phyloP scores from a whole-genome alignment of 2,797 vertebrate species.

The Sciurus carolinensis region DNA sequence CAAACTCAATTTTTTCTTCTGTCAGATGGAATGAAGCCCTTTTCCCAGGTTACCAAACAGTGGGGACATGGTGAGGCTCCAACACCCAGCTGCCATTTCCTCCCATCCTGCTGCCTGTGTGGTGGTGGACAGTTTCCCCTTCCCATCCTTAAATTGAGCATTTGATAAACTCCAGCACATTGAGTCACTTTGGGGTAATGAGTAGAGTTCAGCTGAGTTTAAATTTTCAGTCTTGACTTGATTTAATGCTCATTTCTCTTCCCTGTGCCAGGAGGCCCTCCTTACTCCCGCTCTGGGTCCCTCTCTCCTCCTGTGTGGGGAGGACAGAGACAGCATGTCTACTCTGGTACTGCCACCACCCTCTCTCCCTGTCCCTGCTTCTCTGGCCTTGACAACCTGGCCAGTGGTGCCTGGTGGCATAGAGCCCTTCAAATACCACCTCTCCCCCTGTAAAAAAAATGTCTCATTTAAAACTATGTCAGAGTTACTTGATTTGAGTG shows the following conservation, averaged over 20 bases:
- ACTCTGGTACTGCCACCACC: not conserved
- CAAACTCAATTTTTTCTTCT: not conserved
- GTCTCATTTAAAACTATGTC: not conserved
- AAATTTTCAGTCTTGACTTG: not conserved
- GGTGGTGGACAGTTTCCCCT: not conserved
- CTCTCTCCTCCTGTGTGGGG: not conserved
- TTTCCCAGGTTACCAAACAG: not conserved
- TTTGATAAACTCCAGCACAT: conserved; percentile 14
- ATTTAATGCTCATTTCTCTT: not conserved
- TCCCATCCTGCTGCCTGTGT: not conserved
- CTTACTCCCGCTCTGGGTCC: not conserved
- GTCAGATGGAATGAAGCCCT: not conserved
- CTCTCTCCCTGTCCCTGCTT: not conserved
- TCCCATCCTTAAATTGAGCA: not conserved
- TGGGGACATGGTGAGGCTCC: not conserved
- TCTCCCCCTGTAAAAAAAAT: not conserved
- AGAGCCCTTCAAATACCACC: not conserved
- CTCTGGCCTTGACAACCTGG: not conserved
- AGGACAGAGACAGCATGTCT: not conserved
- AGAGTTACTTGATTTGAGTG: not conserved
- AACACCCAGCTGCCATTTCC: not conserved
- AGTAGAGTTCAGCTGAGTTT: conserved; percentile 31
- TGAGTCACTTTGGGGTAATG: conserved; percentile 63
- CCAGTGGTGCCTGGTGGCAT: not conserved
- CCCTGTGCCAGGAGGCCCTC: not conserved